Conservation (phyloP, 2,888 invertebrate species). For the Portevinia maculata region DNA sequence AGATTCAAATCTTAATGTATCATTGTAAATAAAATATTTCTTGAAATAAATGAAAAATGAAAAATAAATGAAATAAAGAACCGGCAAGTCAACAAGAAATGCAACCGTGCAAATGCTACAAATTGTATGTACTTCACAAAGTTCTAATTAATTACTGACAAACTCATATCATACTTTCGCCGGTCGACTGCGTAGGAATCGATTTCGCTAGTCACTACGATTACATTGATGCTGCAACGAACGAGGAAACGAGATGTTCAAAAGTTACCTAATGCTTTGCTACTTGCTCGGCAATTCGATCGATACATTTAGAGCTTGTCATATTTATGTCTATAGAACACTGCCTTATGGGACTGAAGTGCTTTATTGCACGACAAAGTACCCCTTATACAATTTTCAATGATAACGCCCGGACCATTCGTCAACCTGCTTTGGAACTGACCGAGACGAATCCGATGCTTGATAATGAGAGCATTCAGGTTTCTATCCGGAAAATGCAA, state of each 20-base stretch:
- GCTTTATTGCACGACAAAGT: slow-evolving; percentile 6
- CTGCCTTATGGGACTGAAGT: slow-evolving; percentile 11
- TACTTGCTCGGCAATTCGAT: background rate
- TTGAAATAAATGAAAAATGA: no score
- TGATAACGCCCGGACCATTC: slow-evolving; percentile 21
- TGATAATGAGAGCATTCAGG: slow-evolving; percentile 2
- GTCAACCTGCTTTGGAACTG: slow-evolving; percentile 30
- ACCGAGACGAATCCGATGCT: background rate
- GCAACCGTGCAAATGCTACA: no score
- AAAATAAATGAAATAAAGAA: no score
- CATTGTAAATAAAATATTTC: no score
- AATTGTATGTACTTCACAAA: no score
- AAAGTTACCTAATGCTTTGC: slow-evolving; percentile 12
- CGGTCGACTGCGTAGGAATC: no score
- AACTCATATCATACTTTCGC: no score
- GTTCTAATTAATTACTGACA: no score
- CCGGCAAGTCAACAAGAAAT: no score
- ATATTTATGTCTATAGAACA: background rate
- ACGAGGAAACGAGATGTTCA: background rate
- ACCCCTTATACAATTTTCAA: slow-evolving; percentile 9
- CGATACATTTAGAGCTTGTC: slow-evolving; percentile 11
- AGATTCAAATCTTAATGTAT: no score
- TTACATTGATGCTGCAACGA: slow-evolving; percentile 1
- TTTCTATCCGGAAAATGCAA: no score
- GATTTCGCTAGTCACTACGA: slow-evolving; percentile 16